Base-by-base conservation (phyloP, 2,888 invertebrate genomes). In the Nephrotoma appendiculata region DNA sequence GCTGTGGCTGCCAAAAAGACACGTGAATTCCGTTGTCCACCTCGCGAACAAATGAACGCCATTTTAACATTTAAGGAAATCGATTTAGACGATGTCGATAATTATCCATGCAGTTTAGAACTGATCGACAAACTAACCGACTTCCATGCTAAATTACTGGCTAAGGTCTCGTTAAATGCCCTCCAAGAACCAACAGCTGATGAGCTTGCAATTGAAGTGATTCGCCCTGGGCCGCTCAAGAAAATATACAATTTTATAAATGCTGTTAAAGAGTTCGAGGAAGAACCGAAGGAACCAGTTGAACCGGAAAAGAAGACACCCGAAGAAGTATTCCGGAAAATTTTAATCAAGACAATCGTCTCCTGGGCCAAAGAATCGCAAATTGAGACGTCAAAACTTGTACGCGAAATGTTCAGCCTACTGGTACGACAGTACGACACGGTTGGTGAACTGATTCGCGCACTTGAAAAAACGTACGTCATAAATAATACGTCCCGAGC, bases 1-100 rank as follows among this genome's bases (percentile, higher is more conserved):
- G 99, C 98, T 0, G 96, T 99, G 1, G 99, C 99, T 3, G 99
- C 99, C 7, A 99, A 98, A 91, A 98, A 98, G 92, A 99, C 99
- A 0, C 96, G 96, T 89, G 99, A 99, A 91, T 99, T 98, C 93
- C 95, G 99, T 87, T 99, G 99, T 93, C 99, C 99, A 0, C 99
- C 99, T 0, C 94, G 97, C 85, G 99, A 99, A 91, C 99, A 99
- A 93, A 99, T 99, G 99, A 98, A 97, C 90, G 96, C 98, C 86
- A 97, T 98, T 91, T 93, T 98, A 85, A 94, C 94, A 93, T 99
- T 98, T 92, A 99, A 98, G 91, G 97, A 97, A 90, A 89, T 96
- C 86, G 97, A 96, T 88, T 94, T 95, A 86, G 97, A 96, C 87
- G 97, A 97, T 89, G 95, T 94, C 87, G 98, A 98, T 89, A 97